A percentile compares a stretch with the other conserved stretches of the same genome.
phyloP scores from a whole-genome alignment of 2,888 invertebrate species.

The Drosophila bunnanda region DNA sequence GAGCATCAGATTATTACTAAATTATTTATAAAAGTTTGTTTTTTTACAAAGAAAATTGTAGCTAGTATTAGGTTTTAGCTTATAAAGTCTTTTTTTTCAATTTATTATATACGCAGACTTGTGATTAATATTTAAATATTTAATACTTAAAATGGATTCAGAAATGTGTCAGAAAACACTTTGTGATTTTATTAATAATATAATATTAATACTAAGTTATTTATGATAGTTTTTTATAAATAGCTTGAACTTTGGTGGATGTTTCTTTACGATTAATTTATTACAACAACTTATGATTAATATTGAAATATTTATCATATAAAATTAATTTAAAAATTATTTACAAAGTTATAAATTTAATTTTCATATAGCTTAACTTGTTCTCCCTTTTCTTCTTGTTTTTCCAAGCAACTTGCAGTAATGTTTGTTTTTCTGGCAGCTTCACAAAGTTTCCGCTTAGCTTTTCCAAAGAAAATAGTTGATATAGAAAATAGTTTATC shows the following conservation, averaged over 20 bases:
- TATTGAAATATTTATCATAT: neutral
- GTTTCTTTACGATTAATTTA: too few species aligned
- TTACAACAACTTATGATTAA: too few species aligned
- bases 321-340: neutral
- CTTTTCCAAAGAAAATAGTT: conserved; percentile 12
- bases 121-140: neutral
- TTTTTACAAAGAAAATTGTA: conserved; percentile 1
- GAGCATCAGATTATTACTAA: conserved; percentile 14
- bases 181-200: too few species aligned
- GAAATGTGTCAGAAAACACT: neutral
- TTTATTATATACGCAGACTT: too few species aligned
- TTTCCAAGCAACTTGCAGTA: neutral
- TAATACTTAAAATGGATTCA: neutral
- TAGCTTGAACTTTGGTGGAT: too few species aligned
- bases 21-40: neutral
- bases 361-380: neutral
- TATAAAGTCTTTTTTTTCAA: neutral
- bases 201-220: neutral
- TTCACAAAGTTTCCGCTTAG: conserved; percentile 2
- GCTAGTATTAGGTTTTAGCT: neutral
- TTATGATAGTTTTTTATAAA: too few species aligned
- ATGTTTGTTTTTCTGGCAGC: neutral
- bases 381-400: neutral
- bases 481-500: conserved; percentile 23
- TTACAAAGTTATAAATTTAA: too few species aligned